Evolutionary conservation across 2,113 vertebrate species (phyloP).

Genomic region (Megaceryle torquata): DNA sequence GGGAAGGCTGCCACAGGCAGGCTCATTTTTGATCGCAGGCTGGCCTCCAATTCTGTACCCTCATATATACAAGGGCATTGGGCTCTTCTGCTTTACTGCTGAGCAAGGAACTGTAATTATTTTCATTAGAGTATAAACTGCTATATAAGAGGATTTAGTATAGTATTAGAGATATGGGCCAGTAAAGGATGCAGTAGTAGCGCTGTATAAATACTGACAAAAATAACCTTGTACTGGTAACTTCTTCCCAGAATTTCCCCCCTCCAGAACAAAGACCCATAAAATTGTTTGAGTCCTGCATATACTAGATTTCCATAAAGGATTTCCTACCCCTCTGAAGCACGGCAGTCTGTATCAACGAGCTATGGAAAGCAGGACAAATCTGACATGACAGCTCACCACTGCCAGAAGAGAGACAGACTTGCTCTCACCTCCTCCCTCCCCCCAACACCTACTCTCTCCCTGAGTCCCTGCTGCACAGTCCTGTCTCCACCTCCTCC

Average conservation of each 20-base stretch:
- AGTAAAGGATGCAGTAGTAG: not conserved
- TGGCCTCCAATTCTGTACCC: not conserved
- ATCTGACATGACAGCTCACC: slow-evolving; percentile 41
- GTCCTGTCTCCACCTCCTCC: slow-evolving; percentile 61
- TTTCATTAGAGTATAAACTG: not conserved
- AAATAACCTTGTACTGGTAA: not conserved
- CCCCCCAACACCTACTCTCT: slow-evolving; percentile 47
- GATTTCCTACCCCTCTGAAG: not conserved
- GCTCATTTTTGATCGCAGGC: not conserved
- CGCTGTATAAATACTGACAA: not conserved
- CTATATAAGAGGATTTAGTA: not conserved
- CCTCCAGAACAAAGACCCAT: not conserved
- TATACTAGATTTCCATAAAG: not conserved
- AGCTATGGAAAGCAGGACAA: slow-evolving; percentile 32
- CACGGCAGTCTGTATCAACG: not conserved
- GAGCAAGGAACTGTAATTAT: not conserved
- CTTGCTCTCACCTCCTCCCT: slow-evolving; percentile 53
- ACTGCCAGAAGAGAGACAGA: slow-evolving; percentile 46
- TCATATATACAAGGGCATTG: not conserved
- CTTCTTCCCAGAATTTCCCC: not conserved
- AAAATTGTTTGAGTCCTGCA: not conserved
- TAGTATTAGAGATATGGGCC: not conserved
- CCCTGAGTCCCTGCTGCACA: slow-evolving; percentile 25
- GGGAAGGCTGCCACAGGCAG: not conserved
- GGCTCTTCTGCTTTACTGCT: not conserved